Percentiles rank a stretch among this genome's conserved stretches.
phyloP scores from a whole-genome alignment of 2,113 vertebrate genomes.

The Salvelinus namaycush region DNA sequence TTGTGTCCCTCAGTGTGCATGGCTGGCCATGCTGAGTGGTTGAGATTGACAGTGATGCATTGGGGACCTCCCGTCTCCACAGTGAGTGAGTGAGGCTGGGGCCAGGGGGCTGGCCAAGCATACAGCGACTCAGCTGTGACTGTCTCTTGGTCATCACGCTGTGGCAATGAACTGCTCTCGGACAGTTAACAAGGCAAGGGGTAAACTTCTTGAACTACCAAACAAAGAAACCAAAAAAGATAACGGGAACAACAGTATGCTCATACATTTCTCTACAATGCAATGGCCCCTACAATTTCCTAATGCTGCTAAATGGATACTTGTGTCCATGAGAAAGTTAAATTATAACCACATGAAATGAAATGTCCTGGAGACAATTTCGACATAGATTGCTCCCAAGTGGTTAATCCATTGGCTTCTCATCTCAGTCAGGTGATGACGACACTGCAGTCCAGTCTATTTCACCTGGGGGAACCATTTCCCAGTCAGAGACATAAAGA shows the following conservation, averaged over 20 bases:
- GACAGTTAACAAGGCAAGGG: not conserved
- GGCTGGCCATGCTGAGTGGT: slow-evolving; percentile 43
- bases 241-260: not conserved
- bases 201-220: not conserved
- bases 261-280: not conserved
- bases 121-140: slow-evolving; percentile 26
- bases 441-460: too few species aligned
- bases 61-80: slow-evolving; percentile 39
- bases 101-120: not conserved
- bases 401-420: too few species aligned
- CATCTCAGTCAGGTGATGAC: too few species aligned
- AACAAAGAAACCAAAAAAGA: not conserved
- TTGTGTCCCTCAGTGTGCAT: slow-evolving; percentile 26
- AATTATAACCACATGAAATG: too few species aligned
- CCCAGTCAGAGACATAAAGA: too few species aligned
- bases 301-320: too few species aligned
- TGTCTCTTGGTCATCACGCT: not conserved
- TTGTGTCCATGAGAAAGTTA: not conserved
- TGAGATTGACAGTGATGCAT: slow-evolving; percentile 47
- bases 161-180: slow-evolving; percentile 1
- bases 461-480: too few species aligned
- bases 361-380: too few species aligned
- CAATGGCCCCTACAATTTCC: too few species aligned
- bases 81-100: slow-evolving; percentile 4
- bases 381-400: too few species aligned